Percentiles rank a stretch among this genome's conserved stretches.
Evolutionary conservation across 2,113 vertebrate genomes (phyloP).

Genomic region (Passer montanus): DNA sequence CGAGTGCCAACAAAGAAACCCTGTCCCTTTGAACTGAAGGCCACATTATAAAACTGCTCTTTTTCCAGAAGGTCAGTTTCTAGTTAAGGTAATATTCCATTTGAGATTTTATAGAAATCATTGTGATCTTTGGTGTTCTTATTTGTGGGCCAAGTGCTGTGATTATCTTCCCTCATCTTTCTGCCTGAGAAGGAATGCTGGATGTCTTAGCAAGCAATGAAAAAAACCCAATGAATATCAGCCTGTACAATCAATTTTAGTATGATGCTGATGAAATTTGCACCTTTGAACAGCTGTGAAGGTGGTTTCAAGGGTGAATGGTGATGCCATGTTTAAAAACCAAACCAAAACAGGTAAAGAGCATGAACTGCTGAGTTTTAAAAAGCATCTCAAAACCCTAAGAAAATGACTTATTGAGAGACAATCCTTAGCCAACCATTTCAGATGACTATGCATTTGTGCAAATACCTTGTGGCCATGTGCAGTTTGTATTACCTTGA

Average conservation of each 20-base stretch:
- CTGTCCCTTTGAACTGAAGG: not conserved
- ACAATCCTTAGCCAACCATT: not conserved
- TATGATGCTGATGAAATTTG: not conserved
- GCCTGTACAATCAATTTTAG: slow-evolving; percentile 13
- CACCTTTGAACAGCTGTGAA: not conserved
- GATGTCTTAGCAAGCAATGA: not conserved
- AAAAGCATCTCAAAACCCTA: not conserved
- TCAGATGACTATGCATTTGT: not conserved
- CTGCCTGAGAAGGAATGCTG: not conserved
- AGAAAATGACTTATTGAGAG: not conserved
- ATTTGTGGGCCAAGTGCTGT: not conserved
- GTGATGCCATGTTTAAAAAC: not conserved
- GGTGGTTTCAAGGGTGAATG: slow-evolving; percentile 1
- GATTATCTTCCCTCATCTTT: not conserved
- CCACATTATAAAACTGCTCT: not conserved
- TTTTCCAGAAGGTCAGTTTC: not conserved
- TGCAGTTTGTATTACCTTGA: not conserved
- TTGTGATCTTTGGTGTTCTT: not conserved
- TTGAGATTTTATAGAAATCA: not conserved
- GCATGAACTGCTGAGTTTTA: not conserved
- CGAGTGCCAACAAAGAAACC: not conserved
- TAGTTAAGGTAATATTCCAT: not conserved
- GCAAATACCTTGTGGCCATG: not conserved
- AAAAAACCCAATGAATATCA: not conserved
- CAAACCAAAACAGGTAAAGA: not conserved